Evolutionary conservation across 1,140 invertebrate genomes (phyloP), one percentile per base, ranked within the genome.

Genomic region (Aethina tumida): DNA sequence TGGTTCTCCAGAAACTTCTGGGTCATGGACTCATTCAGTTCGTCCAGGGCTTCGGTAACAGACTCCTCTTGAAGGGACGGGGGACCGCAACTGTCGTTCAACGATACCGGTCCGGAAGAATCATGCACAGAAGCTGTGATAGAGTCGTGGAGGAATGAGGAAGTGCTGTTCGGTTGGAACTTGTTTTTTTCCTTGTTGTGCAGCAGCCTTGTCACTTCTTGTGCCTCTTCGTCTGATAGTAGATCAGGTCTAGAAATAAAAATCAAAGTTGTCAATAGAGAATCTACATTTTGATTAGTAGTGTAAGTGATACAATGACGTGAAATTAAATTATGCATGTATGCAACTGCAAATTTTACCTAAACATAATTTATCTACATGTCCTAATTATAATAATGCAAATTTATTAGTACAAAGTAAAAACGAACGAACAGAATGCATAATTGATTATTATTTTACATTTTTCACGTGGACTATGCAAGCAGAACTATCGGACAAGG

Each of bases 161-260:
- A 71, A n/a, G 66, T 62, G 25, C 64, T 63, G 35, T 65, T 62
- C 32, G 60, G 55, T 35, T 70, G 70, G 43, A 72, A 71, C 43
- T 65, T 66, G 18, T 56, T 61, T 9, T 26, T 19, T 21, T 69
- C 53, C 39, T 63, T 64, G 28, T 79, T 75, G 39, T 81, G 79
- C 43, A 87, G 53, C 54, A 88, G 70, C 55, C 79, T 75, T 45
- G 79, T 78, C 44, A 87, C 82, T 72, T 88, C 81, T 60, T 84
- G 81, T 34, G 84, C 82, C 65, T 88, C 84, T 65, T 89, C 84
- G 58, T 89, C 84, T 26, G 81, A 84, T 51, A 87, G 67, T 50
- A 87, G 62, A 60, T 84, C 80, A 73, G 82, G 12, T 35, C 47
- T 49, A 20, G 76, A n/a, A n/a, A n/a, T n/a, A n/a, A n/a, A n/a